These are phyloP conservation scores for Acrobeloides nanus DNA, from an alignment of 2,888 invertebrate genomes.

Conservation along the genomic window DNA sequence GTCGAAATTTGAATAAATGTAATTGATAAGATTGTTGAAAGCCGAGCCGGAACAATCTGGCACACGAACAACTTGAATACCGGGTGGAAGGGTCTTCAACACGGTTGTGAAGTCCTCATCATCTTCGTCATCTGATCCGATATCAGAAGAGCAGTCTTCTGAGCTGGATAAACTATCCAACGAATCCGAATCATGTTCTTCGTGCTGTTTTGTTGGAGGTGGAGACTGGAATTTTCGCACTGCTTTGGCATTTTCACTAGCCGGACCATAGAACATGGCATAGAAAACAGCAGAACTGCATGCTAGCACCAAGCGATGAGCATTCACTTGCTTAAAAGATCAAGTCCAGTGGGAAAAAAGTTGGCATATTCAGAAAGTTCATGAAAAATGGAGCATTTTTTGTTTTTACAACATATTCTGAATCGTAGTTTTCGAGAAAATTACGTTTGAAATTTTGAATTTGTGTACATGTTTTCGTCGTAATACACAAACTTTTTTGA, in stretches of 20 bases:
- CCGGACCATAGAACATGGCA: conserved; percentile 31
- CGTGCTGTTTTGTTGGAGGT: neutral
- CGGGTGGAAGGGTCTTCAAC: conserved; percentile 6
- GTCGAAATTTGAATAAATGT: conserved; percentile 29
- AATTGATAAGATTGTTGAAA: conserved; percentile 24
- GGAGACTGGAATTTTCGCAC: neutral
- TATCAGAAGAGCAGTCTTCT: neutral
- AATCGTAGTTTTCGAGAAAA: no score
- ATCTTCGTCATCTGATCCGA: conserved; percentile 13
- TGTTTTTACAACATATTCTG: no score
- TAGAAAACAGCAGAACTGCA: conserved; percentile 27
- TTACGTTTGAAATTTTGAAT: no score
- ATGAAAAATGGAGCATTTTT: no score
- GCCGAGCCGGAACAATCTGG: conserved; percentile 28
- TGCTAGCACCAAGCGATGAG: conserved; percentile 28
- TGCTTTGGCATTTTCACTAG: conserved; percentile 2
- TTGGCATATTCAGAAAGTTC: no score
- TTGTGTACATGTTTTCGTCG: no score
- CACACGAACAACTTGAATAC: conserved; percentile 21
- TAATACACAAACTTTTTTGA: no score
- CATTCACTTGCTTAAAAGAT: conserved; percentile 21
- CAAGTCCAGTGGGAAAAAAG: no score
- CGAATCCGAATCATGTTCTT: conserved; percentile 8
- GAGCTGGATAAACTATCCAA: conserved; percentile 3
- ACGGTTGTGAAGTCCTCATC: conserved; percentile 8